Percentiles rank a stretch among this genome's conserved stretches.
These are phyloP conservation scores for Hypocryptadius cinnamomeus DNA, from an alignment of 2,113 vertebrate genomes.

Conservation along the genomic window DNA sequence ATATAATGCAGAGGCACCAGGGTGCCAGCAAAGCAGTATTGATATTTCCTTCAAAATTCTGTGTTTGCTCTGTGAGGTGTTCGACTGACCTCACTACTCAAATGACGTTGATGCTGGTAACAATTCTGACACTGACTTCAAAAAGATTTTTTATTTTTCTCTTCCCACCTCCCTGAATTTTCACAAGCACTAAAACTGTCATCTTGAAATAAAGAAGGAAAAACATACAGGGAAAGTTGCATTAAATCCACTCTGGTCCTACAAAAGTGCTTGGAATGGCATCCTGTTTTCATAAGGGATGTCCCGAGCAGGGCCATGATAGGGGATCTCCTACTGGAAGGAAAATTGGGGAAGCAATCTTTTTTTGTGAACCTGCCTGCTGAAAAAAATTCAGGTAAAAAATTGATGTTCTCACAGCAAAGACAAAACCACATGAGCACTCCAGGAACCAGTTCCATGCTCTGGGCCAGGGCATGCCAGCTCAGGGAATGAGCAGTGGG, in stretches of 20 bases:
- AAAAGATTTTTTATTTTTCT: neutral
- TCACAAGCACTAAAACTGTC: neutral
- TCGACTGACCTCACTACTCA: neutral
- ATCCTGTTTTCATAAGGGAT: neutral
- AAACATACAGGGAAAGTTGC: accelerated
- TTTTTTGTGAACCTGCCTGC: neutral
- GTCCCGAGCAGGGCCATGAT: neutral
- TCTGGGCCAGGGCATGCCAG: neutral
- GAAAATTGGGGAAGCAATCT: neutral
- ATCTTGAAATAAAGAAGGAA: neutral
- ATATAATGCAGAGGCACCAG: neutral
- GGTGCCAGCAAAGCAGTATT: neutral
- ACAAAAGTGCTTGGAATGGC: neutral
- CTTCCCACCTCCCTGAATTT: neutral
- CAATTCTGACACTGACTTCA: neutral
- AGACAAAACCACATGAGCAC: neutral
- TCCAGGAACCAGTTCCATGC: neutral
- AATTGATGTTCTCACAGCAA: neutral
- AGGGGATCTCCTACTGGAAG: neutral
- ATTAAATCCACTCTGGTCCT: neutral
- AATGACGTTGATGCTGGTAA: neutral
- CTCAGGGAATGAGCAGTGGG: neutral
- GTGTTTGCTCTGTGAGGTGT: neutral
- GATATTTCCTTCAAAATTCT: neutral
- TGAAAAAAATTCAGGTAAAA: neutral